A percentile compares a stretch with the other conserved stretches of the same genome.
phyloP scores from a whole-genome alignment of 2,797 vertebrate genomes.

The Morus bassanus region DNA sequence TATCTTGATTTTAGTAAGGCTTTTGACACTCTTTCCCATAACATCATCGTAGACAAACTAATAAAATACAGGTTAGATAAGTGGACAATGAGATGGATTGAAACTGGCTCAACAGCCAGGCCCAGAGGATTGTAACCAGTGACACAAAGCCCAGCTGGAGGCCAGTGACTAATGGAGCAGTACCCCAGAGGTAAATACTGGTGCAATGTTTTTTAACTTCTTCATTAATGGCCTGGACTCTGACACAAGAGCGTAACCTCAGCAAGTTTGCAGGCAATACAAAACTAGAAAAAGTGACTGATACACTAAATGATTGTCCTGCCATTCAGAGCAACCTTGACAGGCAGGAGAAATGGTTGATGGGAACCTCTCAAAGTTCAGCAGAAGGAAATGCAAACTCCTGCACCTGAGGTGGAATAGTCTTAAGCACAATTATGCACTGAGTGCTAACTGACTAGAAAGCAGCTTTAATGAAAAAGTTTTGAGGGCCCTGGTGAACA shows the following conservation, averaged over 20 bases:
- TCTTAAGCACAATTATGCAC: background rate
- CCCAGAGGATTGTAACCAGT: background rate
- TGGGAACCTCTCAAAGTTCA: background rate
- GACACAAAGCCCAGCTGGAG: background rate
- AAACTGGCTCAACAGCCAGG: background rate
- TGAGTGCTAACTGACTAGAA: background rate
- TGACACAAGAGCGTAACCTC: background rate
- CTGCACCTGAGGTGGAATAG: background rate
- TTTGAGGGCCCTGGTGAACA: too few relatives aligned
- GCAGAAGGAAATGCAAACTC: background rate
- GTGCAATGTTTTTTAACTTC: background rate
- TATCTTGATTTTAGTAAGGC: background rate
- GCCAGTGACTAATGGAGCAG: background rate
- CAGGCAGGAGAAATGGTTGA: background rate
- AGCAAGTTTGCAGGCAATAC: background rate
- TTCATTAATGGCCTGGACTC: background rate
- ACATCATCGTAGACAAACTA: background rate
- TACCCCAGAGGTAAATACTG: rapidly evolving
- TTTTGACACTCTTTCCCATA: background rate
- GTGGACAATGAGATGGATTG: background rate
- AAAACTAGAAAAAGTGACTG: background rate
- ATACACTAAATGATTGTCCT: background rate
- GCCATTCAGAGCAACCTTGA: background rate
- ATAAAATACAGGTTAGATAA: background rate
- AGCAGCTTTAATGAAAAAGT: background rate